Percentiles rank a stretch among this genome's conserved stretches.
Conservation (phyloP, 2,888 invertebrate genomes). For the Corythucha ciliata region DNA sequence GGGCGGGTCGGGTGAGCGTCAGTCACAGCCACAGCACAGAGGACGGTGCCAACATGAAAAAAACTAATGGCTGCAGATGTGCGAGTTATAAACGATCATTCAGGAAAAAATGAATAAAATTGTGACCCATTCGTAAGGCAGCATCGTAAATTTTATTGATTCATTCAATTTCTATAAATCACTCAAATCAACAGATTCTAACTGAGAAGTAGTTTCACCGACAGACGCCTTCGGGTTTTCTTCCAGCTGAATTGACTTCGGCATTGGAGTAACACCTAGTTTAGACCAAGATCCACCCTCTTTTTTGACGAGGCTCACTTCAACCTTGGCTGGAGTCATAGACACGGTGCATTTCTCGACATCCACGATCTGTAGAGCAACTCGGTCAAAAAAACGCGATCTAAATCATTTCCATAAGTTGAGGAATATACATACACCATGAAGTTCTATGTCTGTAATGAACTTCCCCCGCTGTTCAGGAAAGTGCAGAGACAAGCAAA, state of each 20-base stretch:
- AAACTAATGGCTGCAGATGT: too few species aligned
- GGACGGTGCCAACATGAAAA: too few species aligned
- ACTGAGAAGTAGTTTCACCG: constrained; percentile 38
- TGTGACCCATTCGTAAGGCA: too few species aligned
- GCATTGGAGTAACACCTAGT: constrained; percentile 53
- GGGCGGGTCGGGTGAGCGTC: too few species aligned
- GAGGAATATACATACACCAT: constrained; percentile 58
- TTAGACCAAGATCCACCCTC: constrained; percentile 75
- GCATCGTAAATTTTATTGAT: too few species aligned
- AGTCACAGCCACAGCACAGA: too few species aligned
- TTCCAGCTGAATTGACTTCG: neutral
- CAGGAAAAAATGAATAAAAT: too few species aligned
- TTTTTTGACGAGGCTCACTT: constrained; percentile 80
- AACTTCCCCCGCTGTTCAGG: constrained; percentile 66
- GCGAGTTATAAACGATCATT: too few species aligned
- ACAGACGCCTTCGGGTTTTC: constrained; percentile 6
- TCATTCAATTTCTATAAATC: constrained; percentile 52
- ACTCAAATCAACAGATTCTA: constrained; percentile 64
- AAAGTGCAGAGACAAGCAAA: constrained; percentile 65
- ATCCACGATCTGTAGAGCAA: constrained; percentile 64
- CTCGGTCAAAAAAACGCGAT: neutral
- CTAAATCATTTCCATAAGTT: neutral
- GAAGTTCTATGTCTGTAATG: constrained; percentile 65
- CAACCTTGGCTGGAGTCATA: constrained; percentile 83
- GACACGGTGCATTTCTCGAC: constrained; percentile 60